Evolutionary conservation across 2,113 vertebrate species (phyloP).

Genomic region (Perca fluviatilis): DNA sequence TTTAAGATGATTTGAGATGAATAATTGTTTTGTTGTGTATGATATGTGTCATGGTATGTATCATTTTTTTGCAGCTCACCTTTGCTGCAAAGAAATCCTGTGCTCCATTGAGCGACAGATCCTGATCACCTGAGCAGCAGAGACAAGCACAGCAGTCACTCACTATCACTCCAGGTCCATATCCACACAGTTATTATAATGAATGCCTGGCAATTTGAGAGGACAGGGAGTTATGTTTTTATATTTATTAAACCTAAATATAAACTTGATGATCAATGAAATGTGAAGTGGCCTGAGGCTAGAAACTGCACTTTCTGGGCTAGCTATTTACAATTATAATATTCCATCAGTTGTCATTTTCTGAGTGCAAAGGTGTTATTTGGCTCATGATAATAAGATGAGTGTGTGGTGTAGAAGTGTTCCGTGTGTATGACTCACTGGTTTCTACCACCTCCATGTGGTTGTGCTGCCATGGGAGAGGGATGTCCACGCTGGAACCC

Average conservation of each 20-base stretch:
- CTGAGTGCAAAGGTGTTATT: not conserved
- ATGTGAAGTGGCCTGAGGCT: not conserved
- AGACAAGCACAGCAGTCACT: conserved; percentile 16
- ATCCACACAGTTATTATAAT: not conserved
- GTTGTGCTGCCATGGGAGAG: conserved; percentile 72
- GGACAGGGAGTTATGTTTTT: not conserved
- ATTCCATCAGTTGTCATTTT: not conserved
- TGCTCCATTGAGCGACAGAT: conserved; percentile 85
- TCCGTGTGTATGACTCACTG: not conserved
- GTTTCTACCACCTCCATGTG: conserved; percentile 73
- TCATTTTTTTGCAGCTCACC: conserved; percentile 74
- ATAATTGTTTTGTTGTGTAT: no score
- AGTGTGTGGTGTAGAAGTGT: not conserved
- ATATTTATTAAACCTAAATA: not conserved
- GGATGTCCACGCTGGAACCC: conserved; percentile 79
- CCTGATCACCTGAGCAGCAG: conserved; percentile 83
- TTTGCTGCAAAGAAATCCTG: conserved; percentile 80
- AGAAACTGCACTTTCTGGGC: not conserved
- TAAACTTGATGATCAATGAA: not conserved
- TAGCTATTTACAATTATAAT: not conserved
- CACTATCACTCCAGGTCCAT: not conserved
- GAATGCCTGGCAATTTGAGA: not conserved
- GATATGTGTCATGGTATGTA: no score
- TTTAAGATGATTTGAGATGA: no score
- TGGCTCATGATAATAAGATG: not conserved